phyloP scores from a whole-genome alignment of 2,888 invertebrate species.

The Stenchaetothrips biformis region DNA sequence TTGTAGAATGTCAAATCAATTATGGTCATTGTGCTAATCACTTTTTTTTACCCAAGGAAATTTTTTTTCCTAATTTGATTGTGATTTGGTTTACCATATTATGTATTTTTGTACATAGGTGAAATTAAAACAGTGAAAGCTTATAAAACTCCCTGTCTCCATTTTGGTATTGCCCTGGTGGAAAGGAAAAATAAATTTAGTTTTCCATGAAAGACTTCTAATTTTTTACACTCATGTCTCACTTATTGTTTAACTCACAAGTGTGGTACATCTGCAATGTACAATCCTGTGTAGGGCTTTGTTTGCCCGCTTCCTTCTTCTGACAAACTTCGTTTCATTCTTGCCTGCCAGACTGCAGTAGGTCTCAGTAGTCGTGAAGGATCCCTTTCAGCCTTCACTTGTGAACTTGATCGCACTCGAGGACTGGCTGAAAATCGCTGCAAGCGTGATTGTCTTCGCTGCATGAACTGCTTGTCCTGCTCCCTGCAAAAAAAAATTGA shows the following conservation, averaged over 20 bases:
- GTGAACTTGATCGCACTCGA: neutral
- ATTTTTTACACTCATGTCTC: neutral
- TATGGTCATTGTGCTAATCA: neutral
- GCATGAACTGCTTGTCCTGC: neutral
- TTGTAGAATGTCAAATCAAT: neutral
- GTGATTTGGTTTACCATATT: neutral
- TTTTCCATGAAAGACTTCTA: neutral
- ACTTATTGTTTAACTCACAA: neutral
- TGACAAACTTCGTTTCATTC: neutral
- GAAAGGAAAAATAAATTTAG: neutral
- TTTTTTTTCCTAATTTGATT: neutral
- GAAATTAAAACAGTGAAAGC: neutral
- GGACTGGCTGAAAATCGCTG: slow-evolving; percentile 2
- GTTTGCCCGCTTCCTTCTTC: neutral
- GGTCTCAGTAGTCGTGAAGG: neutral
- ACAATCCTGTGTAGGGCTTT: neutral
- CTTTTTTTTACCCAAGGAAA: neutral
- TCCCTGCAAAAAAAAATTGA: neutral
- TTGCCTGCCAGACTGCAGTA: neutral
- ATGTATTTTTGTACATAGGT: neutral
- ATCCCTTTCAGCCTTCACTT: neutral
- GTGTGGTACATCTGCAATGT: slow-evolving; percentile 9
- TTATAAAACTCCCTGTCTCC: neutral
- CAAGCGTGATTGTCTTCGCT: neutral
- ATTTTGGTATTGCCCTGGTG: neutral